Evolutionary conservation across 1,140 invertebrate species (phyloP).

Genomic region (Charaxes varanes): DNA sequence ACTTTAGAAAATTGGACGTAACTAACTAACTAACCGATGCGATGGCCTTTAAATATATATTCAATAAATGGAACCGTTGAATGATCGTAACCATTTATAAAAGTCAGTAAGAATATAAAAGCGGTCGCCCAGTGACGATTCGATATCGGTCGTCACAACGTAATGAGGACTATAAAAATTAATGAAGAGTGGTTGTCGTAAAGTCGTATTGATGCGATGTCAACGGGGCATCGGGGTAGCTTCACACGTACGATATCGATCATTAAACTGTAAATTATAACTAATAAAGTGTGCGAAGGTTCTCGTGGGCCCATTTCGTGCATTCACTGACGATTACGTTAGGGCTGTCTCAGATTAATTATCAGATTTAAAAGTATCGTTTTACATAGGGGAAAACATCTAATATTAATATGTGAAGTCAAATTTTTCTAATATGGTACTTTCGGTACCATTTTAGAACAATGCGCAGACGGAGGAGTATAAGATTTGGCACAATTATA

Average conservation of each 20-base stretch:
- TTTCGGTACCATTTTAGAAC: too few relatives aligned
- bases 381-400: too few relatives aligned
- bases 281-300: constrained; percentile 9
- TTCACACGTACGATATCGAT: constrained; percentile 24
- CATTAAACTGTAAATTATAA: constrained; percentile 27
- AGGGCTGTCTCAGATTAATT: background rate
- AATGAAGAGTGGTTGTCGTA: constrained; percentile 27
- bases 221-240: constrained; percentile 22
- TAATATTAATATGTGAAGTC: too few relatives aligned
- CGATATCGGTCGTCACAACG: constrained; percentile 17
- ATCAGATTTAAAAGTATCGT: too few relatives aligned
- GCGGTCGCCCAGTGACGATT: constrained; percentile 17
- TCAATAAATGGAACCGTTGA: constrained; percentile 6
- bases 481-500: too few relatives aligned
- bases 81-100: constrained; percentile 2
- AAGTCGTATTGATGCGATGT: constrained; percentile 23
- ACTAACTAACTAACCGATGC: too few relatives aligned
- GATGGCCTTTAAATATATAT: too few relatives aligned
- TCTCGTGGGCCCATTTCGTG: constrained; percentile 4
- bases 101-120: constrained; percentile 7
- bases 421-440: constrained; percentile 1
- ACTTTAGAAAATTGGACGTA: too few relatives aligned
- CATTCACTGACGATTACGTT: constrained; percentile 2
- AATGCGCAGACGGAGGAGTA: too few relatives aligned
- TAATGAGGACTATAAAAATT: constrained; percentile 31